These are phyloP conservation scores for Anhinga anhinga DNA, from an alignment of 2,113 vertebrate species.

Conservation along the genomic window DNA sequence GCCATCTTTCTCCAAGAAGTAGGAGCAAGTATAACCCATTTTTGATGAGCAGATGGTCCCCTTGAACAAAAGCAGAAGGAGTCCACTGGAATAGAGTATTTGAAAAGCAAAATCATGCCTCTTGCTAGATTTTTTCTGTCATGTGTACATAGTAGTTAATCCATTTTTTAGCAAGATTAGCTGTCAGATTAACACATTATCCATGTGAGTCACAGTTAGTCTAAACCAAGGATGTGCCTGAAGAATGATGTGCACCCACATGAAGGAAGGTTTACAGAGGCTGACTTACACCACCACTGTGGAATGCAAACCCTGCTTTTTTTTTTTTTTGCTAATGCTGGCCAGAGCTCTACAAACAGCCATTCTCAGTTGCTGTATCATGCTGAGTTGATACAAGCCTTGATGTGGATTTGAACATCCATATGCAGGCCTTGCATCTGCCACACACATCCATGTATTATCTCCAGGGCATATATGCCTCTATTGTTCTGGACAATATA, in stretches of 20 bases:
- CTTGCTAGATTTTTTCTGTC: not conserved
- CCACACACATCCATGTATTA: slow-evolving; percentile 23
- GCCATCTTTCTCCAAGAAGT: not conserved
- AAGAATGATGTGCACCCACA: slow-evolving; percentile 4
- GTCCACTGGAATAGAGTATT: not conserved
- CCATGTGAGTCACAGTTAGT: not conserved
- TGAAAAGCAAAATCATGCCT: not conserved
- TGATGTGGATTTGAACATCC: slow-evolving; percentile 48
- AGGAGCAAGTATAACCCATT: not conserved
- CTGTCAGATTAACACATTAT: slow-evolving; percentile 49
- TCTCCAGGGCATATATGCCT: not conserved
- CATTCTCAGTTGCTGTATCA: not conserved
- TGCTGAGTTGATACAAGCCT: slow-evolving; percentile 41
- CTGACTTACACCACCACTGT: not conserved
- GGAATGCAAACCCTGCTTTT: slow-evolving; percentile 8
- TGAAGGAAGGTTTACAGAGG: slow-evolving; percentile 1
- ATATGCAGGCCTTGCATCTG: not conserved
- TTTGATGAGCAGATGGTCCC: not conserved
- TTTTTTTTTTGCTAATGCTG: slow-evolving; percentile 1
- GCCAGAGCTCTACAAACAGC: slow-evolving; percentile 44
- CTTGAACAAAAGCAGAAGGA: not conserved
- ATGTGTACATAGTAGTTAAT: not conserved
- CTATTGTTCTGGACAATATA: not conserved
- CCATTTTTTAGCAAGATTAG: slow-evolving; percentile 39
- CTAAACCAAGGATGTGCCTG: slow-evolving; percentile 17